Percentiles rank a stretch among this genome's conserved stretches.
Conservation (phyloP, 2,888 invertebrate species). For the Palloptera scutellata region DNA sequence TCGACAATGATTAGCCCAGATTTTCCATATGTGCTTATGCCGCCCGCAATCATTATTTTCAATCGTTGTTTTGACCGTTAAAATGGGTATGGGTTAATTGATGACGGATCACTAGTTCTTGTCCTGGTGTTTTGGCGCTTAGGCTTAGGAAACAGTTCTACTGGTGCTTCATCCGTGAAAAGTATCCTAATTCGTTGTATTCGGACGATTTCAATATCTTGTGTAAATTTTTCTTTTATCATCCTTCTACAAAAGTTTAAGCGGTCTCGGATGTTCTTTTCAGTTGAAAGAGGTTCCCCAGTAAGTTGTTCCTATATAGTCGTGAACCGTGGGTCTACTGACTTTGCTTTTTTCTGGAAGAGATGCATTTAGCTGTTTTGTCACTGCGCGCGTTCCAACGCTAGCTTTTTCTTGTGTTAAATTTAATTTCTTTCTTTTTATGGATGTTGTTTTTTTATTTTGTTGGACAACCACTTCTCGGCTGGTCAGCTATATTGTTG, state of each 20-base stretch:
- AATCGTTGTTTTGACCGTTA: background rate
- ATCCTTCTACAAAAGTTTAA: too few relatives aligned
- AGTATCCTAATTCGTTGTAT: background rate
- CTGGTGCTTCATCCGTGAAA: background rate
- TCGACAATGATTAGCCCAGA: background rate
- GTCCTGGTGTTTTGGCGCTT: slow-evolving; percentile 1
- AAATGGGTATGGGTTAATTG: too few relatives aligned
- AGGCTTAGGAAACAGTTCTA: slow-evolving; percentile 5
- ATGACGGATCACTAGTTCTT: background rate
- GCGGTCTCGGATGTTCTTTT: background rate
- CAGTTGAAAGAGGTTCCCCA: background rate
- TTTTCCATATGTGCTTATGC: background rate
- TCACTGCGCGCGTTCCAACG: background rate
- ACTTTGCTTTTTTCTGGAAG: background rate
- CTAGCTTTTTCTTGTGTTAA: background rate
- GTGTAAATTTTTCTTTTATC: background rate
- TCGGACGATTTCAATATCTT: background rate
- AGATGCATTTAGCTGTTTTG: background rate
- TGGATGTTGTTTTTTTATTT: too few relatives aligned
- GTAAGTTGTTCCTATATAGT: background rate
- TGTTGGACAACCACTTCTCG: background rate
- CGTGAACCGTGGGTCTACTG: background rate
- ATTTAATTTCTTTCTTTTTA: too few relatives aligned
- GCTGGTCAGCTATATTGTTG: background rate
- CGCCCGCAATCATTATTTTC: slow-evolving; percentile 4